Evolutionary conservation across 1,140 invertebrate genomes (phyloP).

Genomic region (Galleria mellonella): DNA sequence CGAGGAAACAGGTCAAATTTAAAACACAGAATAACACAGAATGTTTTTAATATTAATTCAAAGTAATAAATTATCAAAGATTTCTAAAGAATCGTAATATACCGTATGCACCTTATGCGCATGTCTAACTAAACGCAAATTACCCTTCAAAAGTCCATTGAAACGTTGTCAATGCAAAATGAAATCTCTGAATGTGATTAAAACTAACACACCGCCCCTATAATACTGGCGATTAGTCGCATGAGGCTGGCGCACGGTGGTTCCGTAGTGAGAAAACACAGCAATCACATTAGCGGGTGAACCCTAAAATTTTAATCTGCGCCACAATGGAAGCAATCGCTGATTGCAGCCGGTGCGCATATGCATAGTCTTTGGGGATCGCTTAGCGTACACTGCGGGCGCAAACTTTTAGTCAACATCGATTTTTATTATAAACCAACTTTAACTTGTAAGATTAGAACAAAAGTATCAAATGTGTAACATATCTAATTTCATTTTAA

Average conservation of each 20-base stretch:
- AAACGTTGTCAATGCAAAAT: not conserved
- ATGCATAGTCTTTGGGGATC: conserved; percentile 72
- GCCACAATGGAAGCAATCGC: conserved; percentile 65
- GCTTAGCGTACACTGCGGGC: conserved; percentile 47
- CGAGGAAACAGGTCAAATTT: no score
- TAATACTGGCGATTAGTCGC: conserved; percentile 45
- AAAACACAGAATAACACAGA: no score
- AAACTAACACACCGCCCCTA: conserved; percentile 54
- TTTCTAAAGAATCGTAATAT: no score
- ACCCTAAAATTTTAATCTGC: conserved; percentile 73
- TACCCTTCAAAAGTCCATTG: conserved; percentile 8
- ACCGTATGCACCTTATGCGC: no score
- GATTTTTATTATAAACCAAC: not conserved
- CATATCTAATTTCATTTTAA: not conserved
- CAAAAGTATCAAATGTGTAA: no score
- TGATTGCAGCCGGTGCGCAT: conserved; percentile 67
- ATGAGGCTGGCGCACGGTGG: conserved; percentile 35
- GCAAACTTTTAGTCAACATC: not conserved
- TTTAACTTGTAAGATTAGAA: no score
- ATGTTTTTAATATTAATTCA: no score
- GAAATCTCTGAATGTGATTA: conserved; percentile 52
- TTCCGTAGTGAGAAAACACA: conserved; percentile 53
- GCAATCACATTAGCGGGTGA: conserved; percentile 72
- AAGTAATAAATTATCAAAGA: no score
- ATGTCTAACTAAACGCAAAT: no score